Base-by-base conservation (phyloP, 2,797 vertebrate genomes). In the Capromys pilorides region DNA sequence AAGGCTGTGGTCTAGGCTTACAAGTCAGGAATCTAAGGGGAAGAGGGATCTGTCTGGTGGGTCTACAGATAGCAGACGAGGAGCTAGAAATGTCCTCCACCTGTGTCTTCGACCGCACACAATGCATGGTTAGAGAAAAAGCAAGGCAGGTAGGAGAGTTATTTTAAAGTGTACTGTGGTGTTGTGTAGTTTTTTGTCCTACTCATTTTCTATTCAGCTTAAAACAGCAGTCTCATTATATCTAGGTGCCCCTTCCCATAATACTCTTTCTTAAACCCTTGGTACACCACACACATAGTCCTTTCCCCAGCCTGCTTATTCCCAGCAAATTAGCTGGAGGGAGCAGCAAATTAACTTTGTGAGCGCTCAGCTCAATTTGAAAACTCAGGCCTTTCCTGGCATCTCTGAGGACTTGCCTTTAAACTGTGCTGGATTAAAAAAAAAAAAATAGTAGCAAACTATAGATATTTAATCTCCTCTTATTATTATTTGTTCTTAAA, bases 231-330 rank as follows among this genome's bases (percentile, higher is more conserved):
- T 78, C 95, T 96, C 95, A 90, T 96, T 97, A 86, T 83, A 90
- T 69, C 79, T 75, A 96, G 95, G 95, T 94, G 91, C 93, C 92
- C 86, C 96, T 96, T 94, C 85, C 88, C 93, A 88, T 51, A 86
- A 62, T 28, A 62, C 81, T 80, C 94, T 89, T 80, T 41, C 93
- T 95, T 22, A 73, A 94, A 89, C 86, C 83, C 73, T 82, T 22
- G 88, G 88, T 82, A 14, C 94, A 95, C 96, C 97, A 96, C 94
- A 97, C 96, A 97, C 94, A 94, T 11, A 94, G 95, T 73, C 88
- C 73, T 80, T 78, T 69, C 22, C 94, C 62, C 8, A 6, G 51
- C 36, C 94, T 45, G 62, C 87, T 75, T 87, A 93, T 64, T 89
- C 96, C 91, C 95, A 96, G 92, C 84, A 96, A 95, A 94, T 96